Percentiles rank a stretch among this genome's conserved stretches.
phyloP scores from a whole-genome alignment of 1,140 invertebrate species.

The Lerema accius region DNA sequence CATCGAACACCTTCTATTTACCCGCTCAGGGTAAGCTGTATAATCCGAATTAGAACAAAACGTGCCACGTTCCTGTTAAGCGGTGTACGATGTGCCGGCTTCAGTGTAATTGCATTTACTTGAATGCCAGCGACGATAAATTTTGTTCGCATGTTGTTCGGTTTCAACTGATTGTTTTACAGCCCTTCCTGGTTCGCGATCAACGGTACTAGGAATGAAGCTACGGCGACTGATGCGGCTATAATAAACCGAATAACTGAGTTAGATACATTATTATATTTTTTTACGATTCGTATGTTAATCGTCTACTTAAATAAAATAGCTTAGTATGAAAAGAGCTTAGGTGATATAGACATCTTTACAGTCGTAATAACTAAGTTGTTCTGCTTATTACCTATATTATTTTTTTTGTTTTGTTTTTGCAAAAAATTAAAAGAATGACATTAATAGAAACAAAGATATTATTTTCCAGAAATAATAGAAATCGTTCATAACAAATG shows the following conservation, averaged over 20 bases:
- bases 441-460: no score
- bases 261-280: no score
- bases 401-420: no score
- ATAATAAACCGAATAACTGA: no score
- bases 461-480: no score
- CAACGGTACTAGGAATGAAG: not conserved
- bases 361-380: no score
- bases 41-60: slow-evolving; percentile 62
- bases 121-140: slow-evolving; percentile 27
- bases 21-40: slow-evolving; percentile 54
- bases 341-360: no score
- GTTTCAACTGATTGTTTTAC: slow-evolving; percentile 32
- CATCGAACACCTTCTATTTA: slow-evolving; percentile 72
- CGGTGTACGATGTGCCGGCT: slow-evolving; percentile 21
- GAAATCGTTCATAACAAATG: not conserved
- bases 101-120: slow-evolving; percentile 40
- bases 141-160: slow-evolving; percentile 32
- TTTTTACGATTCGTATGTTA: no score
- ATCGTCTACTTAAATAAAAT: no score
- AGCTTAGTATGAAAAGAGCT: no score
- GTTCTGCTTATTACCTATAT: no score
- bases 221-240: not conserved
- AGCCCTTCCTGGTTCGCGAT: slow-evolving; percentile 10
- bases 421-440: no score
- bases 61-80: slow-evolving; percentile 43